A percentile compares a stretch with the other conserved stretches of the same genome.
phyloP scores from a whole-genome alignment of 2,888 invertebrate genomes.

The Drosophila kanekoi region DNA sequence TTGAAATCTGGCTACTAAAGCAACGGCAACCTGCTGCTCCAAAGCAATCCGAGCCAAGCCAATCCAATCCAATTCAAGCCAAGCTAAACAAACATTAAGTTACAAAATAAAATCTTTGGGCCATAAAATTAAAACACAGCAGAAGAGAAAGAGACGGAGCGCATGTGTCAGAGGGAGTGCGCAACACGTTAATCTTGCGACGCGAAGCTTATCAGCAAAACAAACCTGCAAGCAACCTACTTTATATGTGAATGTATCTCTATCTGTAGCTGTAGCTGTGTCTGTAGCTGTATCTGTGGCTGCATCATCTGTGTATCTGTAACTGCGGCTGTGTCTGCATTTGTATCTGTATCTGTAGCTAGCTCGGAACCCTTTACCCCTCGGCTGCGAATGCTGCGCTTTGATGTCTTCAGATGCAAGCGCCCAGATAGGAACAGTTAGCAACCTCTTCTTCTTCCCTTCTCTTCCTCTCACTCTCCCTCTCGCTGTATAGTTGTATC shows the following conservation, averaged over 20 bases:
- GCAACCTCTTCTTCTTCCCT: constrained; percentile 36
- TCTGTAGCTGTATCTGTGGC: constrained; percentile 28
- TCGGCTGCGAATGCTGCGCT: constrained; percentile 47
- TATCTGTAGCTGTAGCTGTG: constrained; percentile 37
- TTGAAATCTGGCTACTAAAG: constrained; percentile 32
- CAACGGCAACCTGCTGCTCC: constrained; percentile 72
- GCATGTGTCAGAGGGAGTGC: constrained; percentile 7
- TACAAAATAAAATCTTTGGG: constrained; percentile 78
- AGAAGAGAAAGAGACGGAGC: constrained; percentile 32
- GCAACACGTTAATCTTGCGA: constrained; percentile 70
- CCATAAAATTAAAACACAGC: constrained; percentile 76
- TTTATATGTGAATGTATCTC: constrained; percentile 70
- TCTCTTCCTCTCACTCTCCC: not conserved
- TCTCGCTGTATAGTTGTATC: constrained; percentile 29
- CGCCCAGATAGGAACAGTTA: constrained; percentile 62
- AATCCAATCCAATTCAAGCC: constrained; percentile 43
- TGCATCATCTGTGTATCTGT: constrained; percentile 28
- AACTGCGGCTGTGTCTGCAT: constrained; percentile 35
- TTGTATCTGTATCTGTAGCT: not conserved
- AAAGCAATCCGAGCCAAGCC: constrained; percentile 39
- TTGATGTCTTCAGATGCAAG: constrained; percentile 71
- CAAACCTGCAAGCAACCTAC: constrained; percentile 68
- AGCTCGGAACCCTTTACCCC: constrained; percentile 28
- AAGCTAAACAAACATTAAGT: constrained; percentile 76
- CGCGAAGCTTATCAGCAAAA: constrained; percentile 61